Evolutionary conservation across 1,140 invertebrate species (phyloP).

Genomic region (Drosophila sp.): DNA sequence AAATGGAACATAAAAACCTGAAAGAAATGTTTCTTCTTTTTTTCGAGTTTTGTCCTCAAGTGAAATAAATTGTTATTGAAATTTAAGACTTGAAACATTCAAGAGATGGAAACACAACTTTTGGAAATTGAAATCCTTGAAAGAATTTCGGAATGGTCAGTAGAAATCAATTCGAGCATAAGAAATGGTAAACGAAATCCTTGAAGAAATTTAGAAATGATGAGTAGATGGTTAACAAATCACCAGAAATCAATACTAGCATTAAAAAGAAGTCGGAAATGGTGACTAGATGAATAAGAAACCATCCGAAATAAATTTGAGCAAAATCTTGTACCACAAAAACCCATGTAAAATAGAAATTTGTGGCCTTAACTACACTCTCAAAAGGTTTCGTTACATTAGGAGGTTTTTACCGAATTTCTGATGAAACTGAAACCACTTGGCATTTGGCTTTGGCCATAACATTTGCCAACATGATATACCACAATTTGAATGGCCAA

Average conservation of each 20-base stretch:
- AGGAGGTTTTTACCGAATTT: background rate
- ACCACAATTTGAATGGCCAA: background rate
- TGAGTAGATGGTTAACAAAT: too few relatives aligned
- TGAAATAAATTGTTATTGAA: background rate
- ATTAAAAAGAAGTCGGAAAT: too few relatives aligned
- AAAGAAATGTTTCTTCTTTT: constrained; percentile 16
- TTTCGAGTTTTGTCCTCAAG: background rate
- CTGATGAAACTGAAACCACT: background rate
- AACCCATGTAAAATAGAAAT: too few relatives aligned
- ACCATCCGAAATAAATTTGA: too few relatives aligned
- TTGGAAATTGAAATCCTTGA: background rate
- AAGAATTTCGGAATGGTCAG: background rate
- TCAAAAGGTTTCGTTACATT: too few relatives aligned
- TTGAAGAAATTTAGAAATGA: too few relatives aligned
- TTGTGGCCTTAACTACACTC: too few relatives aligned
- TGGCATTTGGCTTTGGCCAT: background rate
- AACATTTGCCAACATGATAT: background rate
- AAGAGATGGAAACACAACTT: background rate
- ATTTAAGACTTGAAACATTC: background rate
- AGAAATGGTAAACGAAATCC: too few relatives aligned
- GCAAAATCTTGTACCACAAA: too few relatives aligned
- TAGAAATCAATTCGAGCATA: too few relatives aligned
- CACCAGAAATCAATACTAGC: too few relatives aligned
- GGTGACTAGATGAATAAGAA: too few relatives aligned
- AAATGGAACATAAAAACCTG: constrained; percentile 28